phyloP scores from a whole-genome alignment of 2,113 vertebrate species.

The Acinonyx jubatus region DNA sequence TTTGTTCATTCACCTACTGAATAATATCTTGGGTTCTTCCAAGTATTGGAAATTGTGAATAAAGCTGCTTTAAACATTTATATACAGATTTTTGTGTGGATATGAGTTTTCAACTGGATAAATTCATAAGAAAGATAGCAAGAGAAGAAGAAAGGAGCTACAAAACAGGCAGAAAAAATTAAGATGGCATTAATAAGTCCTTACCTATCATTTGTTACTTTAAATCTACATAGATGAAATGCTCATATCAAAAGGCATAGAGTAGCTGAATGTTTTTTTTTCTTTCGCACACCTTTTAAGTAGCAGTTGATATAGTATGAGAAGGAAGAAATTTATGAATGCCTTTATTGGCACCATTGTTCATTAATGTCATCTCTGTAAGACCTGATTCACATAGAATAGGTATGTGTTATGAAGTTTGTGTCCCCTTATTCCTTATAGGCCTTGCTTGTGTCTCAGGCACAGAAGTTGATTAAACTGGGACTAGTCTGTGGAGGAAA shows the following conservation, averaged over 20 bases:
- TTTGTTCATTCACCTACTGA: not conserved
- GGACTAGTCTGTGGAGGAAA: constrained; percentile 27
- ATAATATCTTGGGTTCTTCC: not conserved
- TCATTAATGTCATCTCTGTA: constrained; percentile 10
- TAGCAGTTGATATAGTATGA: not conserved
- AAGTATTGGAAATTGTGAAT: not conserved
- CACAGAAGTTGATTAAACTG: constrained; percentile 37
- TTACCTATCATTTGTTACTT: not conserved
- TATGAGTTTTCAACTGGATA: not conserved
- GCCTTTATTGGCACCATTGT: not conserved
- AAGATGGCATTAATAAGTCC: not conserved
- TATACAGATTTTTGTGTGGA: not conserved
- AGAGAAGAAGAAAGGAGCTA: not conserved
- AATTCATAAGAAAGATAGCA: not conserved
- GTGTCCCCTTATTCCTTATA: not conserved
- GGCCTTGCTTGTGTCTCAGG: not conserved
- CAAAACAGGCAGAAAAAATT: not conserved
- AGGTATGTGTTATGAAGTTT: not conserved
- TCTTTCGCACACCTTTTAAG: not conserved
- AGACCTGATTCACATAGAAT: not conserved
- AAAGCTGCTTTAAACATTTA: not conserved
- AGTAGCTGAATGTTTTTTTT: not conserved
- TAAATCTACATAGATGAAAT: not conserved
- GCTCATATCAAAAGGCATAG: not conserved
- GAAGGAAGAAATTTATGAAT: not conserved